A percentile compares a stretch with the other conserved stretches of the same genome.
Evolutionary conservation across 2,113 vertebrate genomes (phyloP).

Genomic region (Poeciliopsis prolifica): DNA sequence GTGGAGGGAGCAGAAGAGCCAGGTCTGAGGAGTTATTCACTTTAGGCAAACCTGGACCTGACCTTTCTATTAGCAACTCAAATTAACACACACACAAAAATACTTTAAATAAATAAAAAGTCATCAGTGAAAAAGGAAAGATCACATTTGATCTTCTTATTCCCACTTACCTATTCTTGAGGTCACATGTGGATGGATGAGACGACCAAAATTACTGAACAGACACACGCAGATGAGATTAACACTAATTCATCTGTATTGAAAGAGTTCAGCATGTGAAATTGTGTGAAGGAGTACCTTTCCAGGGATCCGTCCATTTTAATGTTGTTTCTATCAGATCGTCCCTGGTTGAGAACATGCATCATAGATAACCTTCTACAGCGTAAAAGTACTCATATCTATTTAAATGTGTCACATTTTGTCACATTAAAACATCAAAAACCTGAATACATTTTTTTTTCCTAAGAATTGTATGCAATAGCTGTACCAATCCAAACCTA

Average conservation of each 20-base stretch:
- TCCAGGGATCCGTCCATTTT: conserved; percentile 1
- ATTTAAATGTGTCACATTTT: not conserved
- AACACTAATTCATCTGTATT: not conserved
- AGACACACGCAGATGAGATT: not conserved
- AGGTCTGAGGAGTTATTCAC: not conserved
- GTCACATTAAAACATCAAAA: not conserved
- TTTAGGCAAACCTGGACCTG: not conserved
- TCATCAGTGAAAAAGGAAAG: no score
- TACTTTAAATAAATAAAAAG: no score
- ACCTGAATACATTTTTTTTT: not conserved
- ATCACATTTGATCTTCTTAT: not conserved
- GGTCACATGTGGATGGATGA: not conserved
- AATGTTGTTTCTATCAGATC: conserved; percentile 45
- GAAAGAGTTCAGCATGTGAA: not conserved
- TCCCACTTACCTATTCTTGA: conserved; percentile 38
- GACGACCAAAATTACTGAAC: conserved; percentile 22
- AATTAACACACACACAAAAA: no score
- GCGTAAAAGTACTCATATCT: accelerated
- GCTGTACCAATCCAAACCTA: not conserved
- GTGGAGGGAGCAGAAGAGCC: conserved; percentile 2
- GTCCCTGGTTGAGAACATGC: conserved; percentile 42
- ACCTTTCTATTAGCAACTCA: not conserved
- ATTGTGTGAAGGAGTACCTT: conserved; percentile 41
- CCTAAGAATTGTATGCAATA: no score
- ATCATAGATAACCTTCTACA: not conserved